Base-by-base conservation (phyloP, 2,113 vertebrate species). In the Leucopsar rothschildi region DNA sequence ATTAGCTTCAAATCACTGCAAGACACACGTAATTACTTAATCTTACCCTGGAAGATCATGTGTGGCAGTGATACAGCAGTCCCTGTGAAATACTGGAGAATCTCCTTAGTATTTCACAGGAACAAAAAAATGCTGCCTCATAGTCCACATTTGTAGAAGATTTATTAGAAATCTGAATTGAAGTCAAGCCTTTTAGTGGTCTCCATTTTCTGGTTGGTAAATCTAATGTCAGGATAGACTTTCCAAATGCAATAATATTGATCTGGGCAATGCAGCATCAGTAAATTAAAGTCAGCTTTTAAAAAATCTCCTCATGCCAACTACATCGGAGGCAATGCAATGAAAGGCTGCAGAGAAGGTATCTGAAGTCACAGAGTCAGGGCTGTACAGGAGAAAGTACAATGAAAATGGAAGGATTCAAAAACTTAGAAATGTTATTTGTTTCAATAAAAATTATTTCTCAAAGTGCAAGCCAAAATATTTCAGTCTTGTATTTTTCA, bases 121-220 rank as follows among this genome's bases (percentile, higher is more conserved):
- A 76, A 76, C 12, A 59, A 75, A 84, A 45, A 56, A 76, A 11
- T 12, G 50, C 42, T 77, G 47, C 52, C 64, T 92, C 50, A 66
- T 77, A 90, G 86, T 69, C 82, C 65, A 59, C 12, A 25, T 61
- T 84, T 71, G 23, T 13, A 68, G 35, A 64, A 90, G 90, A 95
- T 94, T 92, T 96, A 88, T 88, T 76, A 86, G 47, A 71, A 82
- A 73, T 57, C 31, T 60, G 76, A 86, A 68, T 68, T 61, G 37
- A 93, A 86, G 69, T 92, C 82, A 88, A 93, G 44, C 27, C 71
- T 92, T 91, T 82, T 70, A 95, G 69, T 39, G 57, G 49, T 35
- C 86, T 65, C 31, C 20, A 61, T 94, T 93, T 95, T 85, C 75
- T 97, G 77, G 69, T 3, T 82, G 57, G 59, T 95, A 93, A 96